phyloP scores from a whole-genome alignment of 2,797 vertebrate genomes.

The Emydoidea blandingii region DNA sequence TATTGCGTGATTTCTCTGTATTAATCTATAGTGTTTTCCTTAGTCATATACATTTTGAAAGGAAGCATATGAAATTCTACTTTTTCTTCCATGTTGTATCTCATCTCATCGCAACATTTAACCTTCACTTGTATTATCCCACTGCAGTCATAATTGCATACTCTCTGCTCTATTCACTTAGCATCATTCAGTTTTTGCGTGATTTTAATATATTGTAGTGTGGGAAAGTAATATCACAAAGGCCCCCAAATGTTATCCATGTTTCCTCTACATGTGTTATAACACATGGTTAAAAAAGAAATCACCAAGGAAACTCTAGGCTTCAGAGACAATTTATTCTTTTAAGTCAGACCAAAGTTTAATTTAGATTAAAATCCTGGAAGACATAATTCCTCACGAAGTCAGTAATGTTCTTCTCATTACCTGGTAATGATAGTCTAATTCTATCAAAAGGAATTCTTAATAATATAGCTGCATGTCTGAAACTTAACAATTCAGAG shows the following conservation, averaged over 20 bases:
- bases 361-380: conserved; percentile 78
- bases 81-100: fast-evolving
- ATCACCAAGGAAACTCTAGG: conserved; percentile 67
- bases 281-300: conserved; percentile 59
- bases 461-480: conserved; percentile 73
- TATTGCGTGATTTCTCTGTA: neutral
- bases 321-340: conserved; percentile 75
- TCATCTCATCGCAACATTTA: conserved; percentile 51
- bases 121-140: conserved; percentile 61
- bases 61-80: neutral
- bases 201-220: conserved; percentile 44
- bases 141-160: conserved; percentile 45
- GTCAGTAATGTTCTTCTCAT: conserved; percentile 74
- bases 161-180: conserved; percentile 40
- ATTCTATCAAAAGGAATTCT: conserved; percentile 77
- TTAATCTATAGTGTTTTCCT: neutral
- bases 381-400: conserved; percentile 74
- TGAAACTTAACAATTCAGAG: conserved; percentile 71
- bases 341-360: conserved; percentile 75
- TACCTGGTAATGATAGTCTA: conserved; percentile 78
- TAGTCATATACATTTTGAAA: neutral
- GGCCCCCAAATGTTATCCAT: conserved; percentile 36
- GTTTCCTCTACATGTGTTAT: conserved; percentile 45
- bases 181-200: conserved; percentile 44
- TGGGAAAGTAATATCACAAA: conserved; percentile 58